Percentiles rank a stretch among this genome's conserved stretches.
Conservation (phyloP, 35 echinoderm and acorn worm species). For the Patiria miniata region DNA sequence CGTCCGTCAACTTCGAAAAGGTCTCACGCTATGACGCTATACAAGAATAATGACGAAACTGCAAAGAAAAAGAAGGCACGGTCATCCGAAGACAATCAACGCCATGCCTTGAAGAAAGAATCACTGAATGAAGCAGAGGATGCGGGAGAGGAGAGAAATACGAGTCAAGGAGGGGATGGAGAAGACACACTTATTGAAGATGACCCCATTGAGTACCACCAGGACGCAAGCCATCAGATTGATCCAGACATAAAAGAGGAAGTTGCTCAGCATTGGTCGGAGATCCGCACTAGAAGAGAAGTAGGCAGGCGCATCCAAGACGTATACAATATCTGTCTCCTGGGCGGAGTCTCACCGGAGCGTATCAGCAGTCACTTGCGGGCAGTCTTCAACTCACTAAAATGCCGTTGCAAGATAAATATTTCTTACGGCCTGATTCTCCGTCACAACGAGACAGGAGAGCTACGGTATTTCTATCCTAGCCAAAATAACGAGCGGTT, state of each 20-base stretch:
- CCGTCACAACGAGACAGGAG: neutral
- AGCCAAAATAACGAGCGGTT: constrained; percentile 22
- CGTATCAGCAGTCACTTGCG: neutral
- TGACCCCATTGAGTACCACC: neutral
- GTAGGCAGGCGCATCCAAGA: neutral
- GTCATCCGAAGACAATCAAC: no score
- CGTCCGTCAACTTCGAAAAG: no score
- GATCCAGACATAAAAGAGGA: neutral
- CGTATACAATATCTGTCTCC: neutral
- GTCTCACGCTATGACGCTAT: no score
- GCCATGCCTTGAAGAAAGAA: no score
- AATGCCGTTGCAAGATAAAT: constrained; percentile 7
- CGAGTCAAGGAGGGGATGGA: neutral
- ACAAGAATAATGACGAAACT: no score
- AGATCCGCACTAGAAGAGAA: neutral
- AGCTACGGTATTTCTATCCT: neutral
- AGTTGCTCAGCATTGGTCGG: neutral
- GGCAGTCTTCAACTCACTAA: neutral
- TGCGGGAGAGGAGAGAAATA: no score
- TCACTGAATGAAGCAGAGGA: no score
- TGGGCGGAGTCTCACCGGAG: neutral
- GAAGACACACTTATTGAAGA: neutral
- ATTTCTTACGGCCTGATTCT: constrained; percentile 14
- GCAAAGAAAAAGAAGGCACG: no score
- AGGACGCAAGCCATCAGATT: neutral